These are phyloP conservation scores for Hippocampus abdominalis DNA, from an alignment of 2,113 vertebrate genomes.

Conservation along the genomic window DNA sequence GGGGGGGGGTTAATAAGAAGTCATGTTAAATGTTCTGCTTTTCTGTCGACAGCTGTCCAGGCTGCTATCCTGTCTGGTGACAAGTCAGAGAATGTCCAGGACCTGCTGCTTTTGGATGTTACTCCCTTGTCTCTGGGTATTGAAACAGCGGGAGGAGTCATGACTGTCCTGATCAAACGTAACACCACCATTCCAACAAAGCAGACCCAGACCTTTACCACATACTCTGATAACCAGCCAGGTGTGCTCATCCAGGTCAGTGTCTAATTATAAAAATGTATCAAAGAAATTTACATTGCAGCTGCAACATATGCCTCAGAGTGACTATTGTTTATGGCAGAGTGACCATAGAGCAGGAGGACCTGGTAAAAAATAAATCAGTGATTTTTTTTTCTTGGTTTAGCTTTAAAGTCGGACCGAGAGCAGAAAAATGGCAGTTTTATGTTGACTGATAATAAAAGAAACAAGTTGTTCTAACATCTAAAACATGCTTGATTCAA, in stretches of 20 bases:
- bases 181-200: constrained; percentile 81
- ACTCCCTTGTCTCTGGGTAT: constrained; percentile 77
- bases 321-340: too few species aligned
- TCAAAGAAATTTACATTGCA: accelerated
- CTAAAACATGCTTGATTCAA: too few species aligned
- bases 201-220: constrained; percentile 79
- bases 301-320: not conserved
- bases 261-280: not conserved
- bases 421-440: too few species aligned
- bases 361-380: too few species aligned
- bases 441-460: too few species aligned
- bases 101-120: constrained; percentile 76
- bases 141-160: constrained; percentile 78
- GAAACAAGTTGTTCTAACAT: too few species aligned
- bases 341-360: too few species aligned
- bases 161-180: constrained; percentile 78
- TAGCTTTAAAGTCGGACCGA: too few species aligned
- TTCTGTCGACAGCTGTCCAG: constrained; percentile 65
- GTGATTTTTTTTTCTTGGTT: too few species aligned
- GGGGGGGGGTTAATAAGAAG: too few species aligned
- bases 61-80: constrained; percentile 77
- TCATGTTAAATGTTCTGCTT: not conserved
- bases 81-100: constrained; percentile 77
- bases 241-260: constrained; percentile 74
- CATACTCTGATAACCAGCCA: constrained; percentile 76